These are phyloP conservation scores for Tetramorium parvispinum DNA, from an alignment of 1,140 invertebrate species.

Conservation along the genomic window DNA sequence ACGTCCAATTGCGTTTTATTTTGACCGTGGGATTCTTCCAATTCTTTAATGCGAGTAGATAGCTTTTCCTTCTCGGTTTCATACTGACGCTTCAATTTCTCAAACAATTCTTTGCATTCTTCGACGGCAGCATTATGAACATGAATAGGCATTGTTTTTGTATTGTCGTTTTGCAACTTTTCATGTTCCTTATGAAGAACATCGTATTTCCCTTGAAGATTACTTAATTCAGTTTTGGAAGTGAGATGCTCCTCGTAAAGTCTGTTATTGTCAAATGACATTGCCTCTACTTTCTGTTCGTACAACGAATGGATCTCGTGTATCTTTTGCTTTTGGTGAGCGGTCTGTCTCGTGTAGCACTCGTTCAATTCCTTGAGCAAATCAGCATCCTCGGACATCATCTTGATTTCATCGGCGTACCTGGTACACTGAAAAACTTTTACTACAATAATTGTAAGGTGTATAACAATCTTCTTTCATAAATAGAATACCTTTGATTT, in stretches of 20 bases:
- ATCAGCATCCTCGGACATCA: constrained; percentile 85
- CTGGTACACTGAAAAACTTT: constrained; percentile 79
- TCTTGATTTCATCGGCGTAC: constrained; percentile 80
- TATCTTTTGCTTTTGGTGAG: constrained; percentile 87
- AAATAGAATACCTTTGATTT: constrained; percentile 83
- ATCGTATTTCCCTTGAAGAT: constrained; percentile 86
- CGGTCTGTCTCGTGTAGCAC: constrained; percentile 84
- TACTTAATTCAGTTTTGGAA: constrained; percentile 86
- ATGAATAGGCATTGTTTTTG: constrained; percentile 86
- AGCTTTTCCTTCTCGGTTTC: constrained; percentile 86
- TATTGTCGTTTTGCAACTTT: constrained; percentile 85
- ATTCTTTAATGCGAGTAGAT: constrained; percentile 78
- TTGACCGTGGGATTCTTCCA: constrained; percentile 82
- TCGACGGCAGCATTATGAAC: constrained; percentile 87
- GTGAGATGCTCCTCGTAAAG: constrained; percentile 86
- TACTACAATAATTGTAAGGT: constrained; percentile 50
- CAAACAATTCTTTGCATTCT: constrained; percentile 88
- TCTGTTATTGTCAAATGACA: constrained; percentile 87
- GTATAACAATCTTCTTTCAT: not conserved
- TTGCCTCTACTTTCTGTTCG: constrained; percentile 87
- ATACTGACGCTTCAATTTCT: constrained; percentile 88
- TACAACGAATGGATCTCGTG: constrained; percentile 87
- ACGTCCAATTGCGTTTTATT: constrained; percentile 82
- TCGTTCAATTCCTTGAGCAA: constrained; percentile 88
- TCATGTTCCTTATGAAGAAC: constrained; percentile 85